Conservation (phyloP, 1,140 invertebrate species). For the Apis laboriosa region DNA sequence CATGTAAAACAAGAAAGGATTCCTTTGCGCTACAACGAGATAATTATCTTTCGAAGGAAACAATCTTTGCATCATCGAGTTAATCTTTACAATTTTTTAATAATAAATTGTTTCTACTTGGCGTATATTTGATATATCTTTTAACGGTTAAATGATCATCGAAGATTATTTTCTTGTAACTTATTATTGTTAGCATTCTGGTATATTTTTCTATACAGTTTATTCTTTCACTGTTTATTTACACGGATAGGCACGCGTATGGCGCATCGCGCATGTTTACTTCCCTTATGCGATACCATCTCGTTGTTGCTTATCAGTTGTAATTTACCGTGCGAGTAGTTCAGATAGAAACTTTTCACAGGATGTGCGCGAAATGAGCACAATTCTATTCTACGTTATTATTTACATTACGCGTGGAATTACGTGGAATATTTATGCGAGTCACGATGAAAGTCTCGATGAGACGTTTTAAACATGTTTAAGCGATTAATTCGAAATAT, state of each 20-base stretch:
- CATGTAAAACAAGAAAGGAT: too few species aligned
- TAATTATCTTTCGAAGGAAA: neutral
- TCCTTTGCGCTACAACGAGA: too few species aligned
- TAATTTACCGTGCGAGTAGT: conserved; percentile 6
- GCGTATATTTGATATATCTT: too few species aligned
- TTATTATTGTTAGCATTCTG: neutral
- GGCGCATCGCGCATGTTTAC: neutral
- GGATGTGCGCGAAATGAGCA: neutral
- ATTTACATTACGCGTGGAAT: neutral
- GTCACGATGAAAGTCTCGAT: too few species aligned
- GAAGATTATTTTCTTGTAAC: too few species aligned
- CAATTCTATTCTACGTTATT: neutral
- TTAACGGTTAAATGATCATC: too few species aligned
- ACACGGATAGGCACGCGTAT: neutral
- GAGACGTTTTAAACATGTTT: too few species aligned
- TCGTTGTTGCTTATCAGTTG: neutral
- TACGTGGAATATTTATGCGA: too few species aligned
- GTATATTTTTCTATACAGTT: neutral
- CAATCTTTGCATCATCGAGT: neutral
- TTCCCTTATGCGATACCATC: neutral
- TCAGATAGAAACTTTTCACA: neutral
- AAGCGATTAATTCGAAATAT: too few species aligned
- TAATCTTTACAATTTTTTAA: neutral
- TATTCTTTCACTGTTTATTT: neutral
- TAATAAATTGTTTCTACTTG: too few species aligned